A percentile compares a stretch with the other conserved stretches of the same genome.
Evolutionary conservation across 1,140 invertebrate genomes (phyloP).

Genomic region (Drosophila persimilis): DNA sequence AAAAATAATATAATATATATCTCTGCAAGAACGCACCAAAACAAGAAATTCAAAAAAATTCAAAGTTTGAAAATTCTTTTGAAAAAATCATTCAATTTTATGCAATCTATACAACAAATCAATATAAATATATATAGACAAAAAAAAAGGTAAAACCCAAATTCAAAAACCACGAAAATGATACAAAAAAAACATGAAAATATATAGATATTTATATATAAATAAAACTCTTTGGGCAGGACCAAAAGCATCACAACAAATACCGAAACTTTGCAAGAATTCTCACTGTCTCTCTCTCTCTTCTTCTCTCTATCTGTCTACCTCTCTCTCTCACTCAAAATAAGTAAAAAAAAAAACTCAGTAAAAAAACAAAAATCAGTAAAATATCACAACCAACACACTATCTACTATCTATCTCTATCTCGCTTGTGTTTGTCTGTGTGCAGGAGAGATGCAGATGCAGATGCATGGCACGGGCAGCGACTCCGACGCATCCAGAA

Average conservation of each 20-base stretch:
- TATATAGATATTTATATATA: slow-evolving; percentile 50
- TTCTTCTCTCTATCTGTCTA: slow-evolving; percentile 24
- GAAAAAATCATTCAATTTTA: slow-evolving; percentile 70
- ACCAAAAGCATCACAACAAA: slow-evolving; percentile 76
- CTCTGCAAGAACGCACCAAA: slow-evolving; percentile 57
- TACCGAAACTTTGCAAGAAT: slow-evolving; percentile 65
- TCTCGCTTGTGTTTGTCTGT: slow-evolving; percentile 83
- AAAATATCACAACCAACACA: slow-evolving; percentile 62
- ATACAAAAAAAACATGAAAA: slow-evolving; percentile 35
- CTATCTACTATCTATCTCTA: slow-evolving; percentile 81
- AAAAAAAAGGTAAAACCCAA: slow-evolving; percentile 31
- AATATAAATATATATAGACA: slow-evolving; percentile 6
- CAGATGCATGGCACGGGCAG: slow-evolving; percentile 23
- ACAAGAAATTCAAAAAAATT: slow-evolving; percentile 47
- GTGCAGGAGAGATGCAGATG: slow-evolving; percentile 79
- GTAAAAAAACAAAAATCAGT: slow-evolving; percentile 20
- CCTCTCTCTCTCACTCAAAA: slow-evolving; percentile 35
- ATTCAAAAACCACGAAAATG: slow-evolving; percentile 70
- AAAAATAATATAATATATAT: slow-evolving; percentile 34
- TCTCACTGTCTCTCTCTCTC: slow-evolving; percentile 66
- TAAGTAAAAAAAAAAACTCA: slow-evolving; percentile 12
- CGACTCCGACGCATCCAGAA: slow-evolving; percentile 13
- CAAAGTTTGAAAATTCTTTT: slow-evolving; percentile 25
- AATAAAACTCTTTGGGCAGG: slow-evolving; percentile 72
- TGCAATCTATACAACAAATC: slow-evolving; percentile 65